A percentile compares a stretch with the other conserved stretches of the same genome.
These are phyloP conservation scores for Lasiurus borealis DNA, from an alignment of 2,113 vertebrate genomes.

Conservation along the genomic window DNA sequence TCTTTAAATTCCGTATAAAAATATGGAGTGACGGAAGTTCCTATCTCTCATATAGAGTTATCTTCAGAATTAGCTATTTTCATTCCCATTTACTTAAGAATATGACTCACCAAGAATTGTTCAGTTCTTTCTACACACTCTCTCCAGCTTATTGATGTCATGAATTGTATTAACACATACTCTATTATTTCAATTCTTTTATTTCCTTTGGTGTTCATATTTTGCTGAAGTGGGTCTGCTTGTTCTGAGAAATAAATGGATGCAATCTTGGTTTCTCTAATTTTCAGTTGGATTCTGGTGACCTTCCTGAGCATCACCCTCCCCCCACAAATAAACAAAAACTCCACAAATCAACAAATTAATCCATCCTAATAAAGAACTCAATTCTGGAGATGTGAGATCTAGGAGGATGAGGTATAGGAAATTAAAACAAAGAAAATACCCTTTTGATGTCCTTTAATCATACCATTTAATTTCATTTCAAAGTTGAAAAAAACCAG, in stretches of 20 bases:
- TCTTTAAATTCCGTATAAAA: conserved; percentile 48
- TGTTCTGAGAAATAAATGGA: background rate
- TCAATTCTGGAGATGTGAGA: background rate
- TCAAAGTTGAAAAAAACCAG: background rate
- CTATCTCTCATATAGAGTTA: background rate
- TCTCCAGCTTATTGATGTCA: conserved; percentile 14
- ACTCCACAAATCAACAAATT: background rate
- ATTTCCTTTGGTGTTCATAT: background rate
- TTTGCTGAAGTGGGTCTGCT: background rate
- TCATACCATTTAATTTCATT: background rate
- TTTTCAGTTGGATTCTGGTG: background rate
- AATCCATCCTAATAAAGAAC: background rate
- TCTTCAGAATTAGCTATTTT: conserved; percentile 65
- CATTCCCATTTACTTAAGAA: conserved; percentile 46
- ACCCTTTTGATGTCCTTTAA: background rate
- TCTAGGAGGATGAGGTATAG: background rate
- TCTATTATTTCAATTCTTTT: conserved; percentile 2
- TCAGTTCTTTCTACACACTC: conserved; percentile 4
- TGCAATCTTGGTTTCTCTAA: background rate
- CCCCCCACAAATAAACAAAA: background rate
- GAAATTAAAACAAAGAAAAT: background rate
- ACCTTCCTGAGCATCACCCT: background rate
- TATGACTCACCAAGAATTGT: conserved; percentile 40
- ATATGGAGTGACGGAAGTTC: conserved; percentile 9
- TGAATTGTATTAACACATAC: conserved; percentile 12